Conservation (phyloP, 2,888 invertebrate species). For the Dioctria linearis region DNA sequence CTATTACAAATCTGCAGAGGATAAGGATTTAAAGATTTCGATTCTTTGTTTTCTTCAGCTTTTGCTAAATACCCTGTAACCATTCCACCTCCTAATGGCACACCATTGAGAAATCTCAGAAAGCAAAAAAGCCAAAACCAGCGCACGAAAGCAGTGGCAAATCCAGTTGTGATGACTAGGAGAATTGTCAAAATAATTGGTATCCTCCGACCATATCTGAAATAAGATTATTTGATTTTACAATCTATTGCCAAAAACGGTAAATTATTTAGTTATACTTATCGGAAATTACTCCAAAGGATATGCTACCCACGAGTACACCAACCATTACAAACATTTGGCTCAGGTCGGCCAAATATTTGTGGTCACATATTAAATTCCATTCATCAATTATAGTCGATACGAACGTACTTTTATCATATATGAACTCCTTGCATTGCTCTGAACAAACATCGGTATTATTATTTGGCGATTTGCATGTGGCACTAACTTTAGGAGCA, state of each 20-base stretch:
- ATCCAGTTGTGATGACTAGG: not conserved
- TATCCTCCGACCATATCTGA: not conserved
- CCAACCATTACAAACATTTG: slow-evolving; percentile 11
- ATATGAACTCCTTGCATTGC: not conserved
- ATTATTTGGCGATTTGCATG: slow-evolving; percentile 68
- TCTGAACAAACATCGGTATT: slow-evolving; percentile 62
- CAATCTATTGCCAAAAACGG: not conserved
- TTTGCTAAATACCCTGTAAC: not conserved
- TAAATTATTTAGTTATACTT: not conserved
- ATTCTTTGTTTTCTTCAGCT: not conserved
- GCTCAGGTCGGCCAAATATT: not conserved
- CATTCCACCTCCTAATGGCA: not conserved
- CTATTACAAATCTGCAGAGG: slow-evolving; percentile 73
- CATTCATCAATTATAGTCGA: slow-evolving; percentile 7
- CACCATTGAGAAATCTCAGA: not conserved
- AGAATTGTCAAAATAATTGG: not conserved
- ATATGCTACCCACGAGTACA: slow-evolving; percentile 6
- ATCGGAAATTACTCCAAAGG: slow-evolving; percentile 3
- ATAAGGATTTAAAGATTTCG: not conserved
- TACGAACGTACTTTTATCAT: not conserved
- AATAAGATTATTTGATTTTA: not conserved
- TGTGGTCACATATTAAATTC: slow-evolving; percentile 12
- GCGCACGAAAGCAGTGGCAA: not conserved
- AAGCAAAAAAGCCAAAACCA: slow-evolving; percentile 1
- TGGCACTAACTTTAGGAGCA: slow-evolving; percentile 77